Conservation (phyloP, 1,140 invertebrate genomes). For the Cydia fagiglandana region DNA sequence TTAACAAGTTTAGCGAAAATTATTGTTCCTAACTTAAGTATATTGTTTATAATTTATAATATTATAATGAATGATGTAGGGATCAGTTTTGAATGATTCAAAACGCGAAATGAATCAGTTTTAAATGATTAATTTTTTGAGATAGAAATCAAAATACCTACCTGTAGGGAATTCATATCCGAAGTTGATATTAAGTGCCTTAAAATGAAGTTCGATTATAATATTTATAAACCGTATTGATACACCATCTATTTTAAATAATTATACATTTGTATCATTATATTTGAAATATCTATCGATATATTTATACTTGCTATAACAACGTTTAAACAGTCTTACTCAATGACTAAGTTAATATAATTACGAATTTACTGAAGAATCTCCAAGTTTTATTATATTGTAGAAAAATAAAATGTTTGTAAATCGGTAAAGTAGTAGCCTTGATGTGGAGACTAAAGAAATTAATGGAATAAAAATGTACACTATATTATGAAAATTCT, state of each 20-base stretch:
- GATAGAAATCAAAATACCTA: neutral
- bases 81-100: no score
- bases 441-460: neutral
- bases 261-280: neutral
- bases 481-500: neutral
- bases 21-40: constrained; percentile 7
- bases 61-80: neutral
- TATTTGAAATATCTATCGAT: neutral
- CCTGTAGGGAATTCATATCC: no score
- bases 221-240: neutral
- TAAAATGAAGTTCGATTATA: neutral
- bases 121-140: no score
- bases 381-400: neutral
- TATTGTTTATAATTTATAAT: neutral
- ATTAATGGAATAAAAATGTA: neutral
- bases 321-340: neutral
- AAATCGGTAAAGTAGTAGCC: neutral
- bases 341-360: neutral
- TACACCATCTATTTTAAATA: neutral
- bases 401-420: neutral
- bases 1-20: neutral
- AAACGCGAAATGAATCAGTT: no score
- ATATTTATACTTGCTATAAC: neutral
- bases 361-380: constrained; percentile 2
- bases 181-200: no score